Evolutionary conservation across 2,888 invertebrate genomes (phyloP), one percentile per base, ranked within the genome.

Genomic region (Euspilapteryx auroguttella): DNA sequence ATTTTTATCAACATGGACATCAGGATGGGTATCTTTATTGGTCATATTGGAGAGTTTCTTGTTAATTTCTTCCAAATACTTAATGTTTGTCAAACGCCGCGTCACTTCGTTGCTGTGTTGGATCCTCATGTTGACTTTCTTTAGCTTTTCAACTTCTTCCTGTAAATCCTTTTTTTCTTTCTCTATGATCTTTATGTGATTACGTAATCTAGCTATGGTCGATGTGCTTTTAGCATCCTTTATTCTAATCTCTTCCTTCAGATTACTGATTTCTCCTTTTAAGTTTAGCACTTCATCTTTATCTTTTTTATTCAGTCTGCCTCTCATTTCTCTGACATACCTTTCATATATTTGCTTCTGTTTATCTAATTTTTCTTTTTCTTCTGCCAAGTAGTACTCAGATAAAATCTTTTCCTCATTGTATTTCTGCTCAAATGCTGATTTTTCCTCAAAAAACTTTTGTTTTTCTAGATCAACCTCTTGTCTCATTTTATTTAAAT

Each of bases 61-160:
- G 47, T 86, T 89, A 17, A 90, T 88, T 55, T 86, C 83, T 42
- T 87, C 83, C 34, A 89, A 69, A 55, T 87, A 83, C 66, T 84
- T 87, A 17, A 85, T 81, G 36, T 87, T 88, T n/a, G 80, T 73
- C 23, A 82, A 58, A 32, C 80, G 55, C 34, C 68, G 51, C 7
- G 79, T 59, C 28, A 79, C 71, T 36, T 80, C 64, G 50, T 83
- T 81, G 31, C 78, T 79, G 25, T 79, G 80, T 34, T 79, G 76
- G 29, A 85, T 59, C 45, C 81, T 78, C 34, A 79, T 79, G 44
- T 85, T 87, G 47, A 83, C 82, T 42, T 81, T 85, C 36, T 79
- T 82, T 3, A 89, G 45, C 41, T 81, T 79, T 31, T 87, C 86
- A 11, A 86, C 56, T 53, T 88, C 85, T 28, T 78, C 73, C 37